Base-by-base conservation (phyloP, 2,888 invertebrate genomes). In the Punctoribates punctum region DNA sequence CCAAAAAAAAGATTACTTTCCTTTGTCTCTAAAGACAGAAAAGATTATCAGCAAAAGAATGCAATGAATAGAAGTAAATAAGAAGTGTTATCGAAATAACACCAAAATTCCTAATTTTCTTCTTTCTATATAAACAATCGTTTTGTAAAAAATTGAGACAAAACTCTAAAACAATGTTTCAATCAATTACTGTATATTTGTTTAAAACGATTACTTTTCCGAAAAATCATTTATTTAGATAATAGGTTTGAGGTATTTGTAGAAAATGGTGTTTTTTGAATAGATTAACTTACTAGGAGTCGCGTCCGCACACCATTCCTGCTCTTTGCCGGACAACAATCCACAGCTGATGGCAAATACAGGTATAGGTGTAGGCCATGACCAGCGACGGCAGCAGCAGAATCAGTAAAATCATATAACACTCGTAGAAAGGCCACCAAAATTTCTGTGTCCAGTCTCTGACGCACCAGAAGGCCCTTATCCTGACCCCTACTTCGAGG, bases 271-370 rank as follows among this genome's bases (percentile, higher is more conserved):
- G 23, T 57, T 23, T 57, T 57, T 20, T 57, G 54, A 54, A 54
- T 13, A 54, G 17, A 3, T 27, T 51, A 13, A 73, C 76, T 76
- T 73, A 76, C 76, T 25, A 73, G 20, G 57, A 60, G 54, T 76
- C 76, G 38, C 73, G 57, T 1, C 82, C 82, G 60, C 87, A 86
- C 51, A 87, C 87, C 87, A 89, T 88, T 67, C 86, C 84, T 42
- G 86, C 86, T 77, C 89, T 83, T 74, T 87, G 84, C 79, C 87
- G 86, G 84, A 88, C 87, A 13, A 89, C 88, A 73, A 86, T 85
- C 88, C 88, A 88, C 65, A 90, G 86, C 82, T 89, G 89, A 83
- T 86, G 86, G 81, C 88, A 88, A 80, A 90, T 89, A 78, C 87
- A 85, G 6, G 87, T 85, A 82, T 90, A 90, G 67, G 89, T 88